A percentile compares a stretch with the other conserved stretches of the same genome.
Evolutionary conservation across 2,888 invertebrate species (phyloP).

Genomic region (Druceiella hillmani): DNA sequence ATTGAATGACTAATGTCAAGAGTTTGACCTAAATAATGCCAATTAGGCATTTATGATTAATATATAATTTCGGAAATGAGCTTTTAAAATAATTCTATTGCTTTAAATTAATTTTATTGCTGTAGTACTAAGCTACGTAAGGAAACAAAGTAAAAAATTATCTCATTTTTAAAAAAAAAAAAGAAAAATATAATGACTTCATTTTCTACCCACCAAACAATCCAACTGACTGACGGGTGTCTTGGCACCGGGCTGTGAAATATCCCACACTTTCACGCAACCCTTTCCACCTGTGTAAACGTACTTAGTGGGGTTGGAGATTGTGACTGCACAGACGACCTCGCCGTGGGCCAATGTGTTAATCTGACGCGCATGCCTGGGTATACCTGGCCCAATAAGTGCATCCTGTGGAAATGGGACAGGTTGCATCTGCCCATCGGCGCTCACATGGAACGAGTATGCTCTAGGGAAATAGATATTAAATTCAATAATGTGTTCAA

Average conservation of each 20-base stretch:
- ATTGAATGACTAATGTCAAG: no score
- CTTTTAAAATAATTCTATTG: no score
- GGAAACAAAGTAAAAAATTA: no score
- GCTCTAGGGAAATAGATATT: no score
- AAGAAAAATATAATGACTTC: constrained; percentile 8
- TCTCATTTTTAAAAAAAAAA: constrained; percentile 15
- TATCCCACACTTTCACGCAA: constrained; percentile 97
- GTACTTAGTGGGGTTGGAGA: constrained; percentile 87
- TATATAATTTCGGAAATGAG: no score
- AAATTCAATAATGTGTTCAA: no score
- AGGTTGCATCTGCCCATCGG: constrained; percentile 84
- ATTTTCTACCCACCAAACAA: constrained; percentile 65
- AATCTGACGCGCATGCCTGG: constrained; percentile 86
- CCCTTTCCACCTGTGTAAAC: constrained; percentile 96
- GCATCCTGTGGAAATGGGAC: constrained; percentile 95
- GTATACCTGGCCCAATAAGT: constrained; percentile 88
- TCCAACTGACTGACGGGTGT: constrained; percentile 88
- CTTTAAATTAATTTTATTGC: no score
- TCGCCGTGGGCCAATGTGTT: constrained; percentile 93
- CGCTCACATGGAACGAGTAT: constrained; percentile 91
- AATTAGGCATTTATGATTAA: no score
- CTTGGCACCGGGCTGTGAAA: constrained; percentile 80
- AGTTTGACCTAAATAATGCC: no score
- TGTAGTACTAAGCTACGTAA: no score
- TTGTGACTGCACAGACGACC: constrained; percentile 96